Evolutionary conservation across 2,797 vertebrate genomes (phyloP), one percentile per base, ranked within the genome.

Genomic region (Mergus octosetaceus): DNA sequence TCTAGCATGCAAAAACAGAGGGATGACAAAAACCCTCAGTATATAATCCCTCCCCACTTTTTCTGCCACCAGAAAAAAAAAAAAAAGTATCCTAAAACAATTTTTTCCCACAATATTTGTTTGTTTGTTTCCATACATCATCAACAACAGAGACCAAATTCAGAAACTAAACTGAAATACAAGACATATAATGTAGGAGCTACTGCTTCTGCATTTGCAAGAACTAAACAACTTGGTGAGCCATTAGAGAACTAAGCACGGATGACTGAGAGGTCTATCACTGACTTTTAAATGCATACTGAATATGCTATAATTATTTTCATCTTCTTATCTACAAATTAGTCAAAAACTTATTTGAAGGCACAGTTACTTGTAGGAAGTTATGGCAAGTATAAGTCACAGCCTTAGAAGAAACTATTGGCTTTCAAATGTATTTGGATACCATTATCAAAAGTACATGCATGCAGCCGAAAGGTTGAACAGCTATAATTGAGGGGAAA

Each of bases 401-500:
- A 90, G 47, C 4, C 39, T 70, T 36, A 66, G 69, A 1, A 4
- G 51, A 78, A 93, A 51, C 38, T 76, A 20, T 18, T 91, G 62
- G 38, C 39, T 88, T 90, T 91, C 43, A 36, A 39, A 0, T 19
- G 41, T 62, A 39, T 81, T 94, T 86, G 14, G 21, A 91, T 49
- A 76, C 28, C 51, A 65, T 89, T 89, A 92, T 64, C 22, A 88
- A 83, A 90, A 94, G 65, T 61, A 61, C 28, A 66, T 76, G 19
- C 16, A 64, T 38, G 16, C 30, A 84, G 74, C 80, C 90, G 61
- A 83, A 89, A 87, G 65, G 82, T 2, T 89, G 54, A 88, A 75
- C 30, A 90, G 81, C 69, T 89, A 79, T 79, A 97, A 96, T 22
- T 77, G 80, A 93, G 41, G 83, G 68, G 11, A 20, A 89, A 69